phyloP scores from a whole-genome alignment of 2,888 invertebrate species.

The Tiliacea aurago region DNA sequence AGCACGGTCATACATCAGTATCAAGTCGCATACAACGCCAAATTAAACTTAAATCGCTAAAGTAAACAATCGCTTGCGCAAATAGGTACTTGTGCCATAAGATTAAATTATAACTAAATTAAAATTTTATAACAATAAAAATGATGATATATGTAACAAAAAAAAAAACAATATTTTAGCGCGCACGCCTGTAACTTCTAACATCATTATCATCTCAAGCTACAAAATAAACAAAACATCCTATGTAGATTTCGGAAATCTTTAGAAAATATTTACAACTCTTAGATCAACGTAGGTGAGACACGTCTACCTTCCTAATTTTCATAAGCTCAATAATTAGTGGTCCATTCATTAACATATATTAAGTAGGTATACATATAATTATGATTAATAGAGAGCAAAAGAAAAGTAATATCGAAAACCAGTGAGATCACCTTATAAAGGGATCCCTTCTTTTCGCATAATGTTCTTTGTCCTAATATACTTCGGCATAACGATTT shows the following conservation, averaged over 20 bases:
- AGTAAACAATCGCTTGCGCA: conserved; percentile 44
- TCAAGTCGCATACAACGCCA: conserved; percentile 9
- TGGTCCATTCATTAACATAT: conserved; percentile 18
- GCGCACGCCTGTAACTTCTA: background rate
- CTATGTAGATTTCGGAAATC: background rate
- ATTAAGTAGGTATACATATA: conserved; percentile 9
- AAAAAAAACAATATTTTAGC: background rate
- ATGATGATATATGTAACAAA: background rate
- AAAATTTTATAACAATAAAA: background rate
- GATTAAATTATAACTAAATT: background rate
- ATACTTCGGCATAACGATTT: too few species aligned
- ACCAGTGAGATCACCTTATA: background rate
- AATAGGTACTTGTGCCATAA: conserved; percentile 11
- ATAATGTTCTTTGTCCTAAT: too few species aligned
- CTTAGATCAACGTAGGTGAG: background rate
- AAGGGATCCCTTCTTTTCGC: too few species aligned
- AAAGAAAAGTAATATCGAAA: background rate
- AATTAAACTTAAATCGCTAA: background rate
- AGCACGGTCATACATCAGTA: background rate
- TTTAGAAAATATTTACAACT: conserved; percentile 1
- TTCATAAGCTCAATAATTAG: conserved; percentile 31
- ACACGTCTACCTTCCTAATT: conserved; percentile 11
- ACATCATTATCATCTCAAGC: background rate
- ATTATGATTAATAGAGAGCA: conserved; percentile 3
- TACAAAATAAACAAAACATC: conserved; percentile 5